Conservation (phyloP, 2,888 invertebrate species). For the Rhagonycha fulva region DNA sequence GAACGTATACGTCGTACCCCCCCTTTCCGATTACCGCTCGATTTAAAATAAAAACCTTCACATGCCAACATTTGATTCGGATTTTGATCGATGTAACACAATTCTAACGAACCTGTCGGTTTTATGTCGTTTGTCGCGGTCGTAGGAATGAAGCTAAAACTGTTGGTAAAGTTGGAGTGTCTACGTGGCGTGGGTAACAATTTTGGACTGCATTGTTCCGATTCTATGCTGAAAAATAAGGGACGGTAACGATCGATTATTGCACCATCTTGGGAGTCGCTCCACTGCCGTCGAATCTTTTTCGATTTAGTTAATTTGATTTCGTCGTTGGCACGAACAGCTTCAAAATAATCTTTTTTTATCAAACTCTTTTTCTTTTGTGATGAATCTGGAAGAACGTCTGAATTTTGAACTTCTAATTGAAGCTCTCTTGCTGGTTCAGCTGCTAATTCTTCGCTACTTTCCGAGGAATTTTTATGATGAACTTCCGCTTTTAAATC, state of each 20-base stretch:
- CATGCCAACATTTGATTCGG: constrained; percentile 49
- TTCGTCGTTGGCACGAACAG: constrained; percentile 57
- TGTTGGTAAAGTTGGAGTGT: constrained; percentile 67
- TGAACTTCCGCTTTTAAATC: constrained; percentile 94
- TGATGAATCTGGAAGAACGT: constrained; percentile 26
- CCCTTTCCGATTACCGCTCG: constrained; percentile 42
- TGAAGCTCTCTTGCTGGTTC: constrained; percentile 56
- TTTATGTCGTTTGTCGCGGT: constrained; percentile 58
- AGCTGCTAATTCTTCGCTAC: constrained; percentile 73
- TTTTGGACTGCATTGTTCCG: constrained; percentile 43
- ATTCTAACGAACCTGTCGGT: constrained; percentile 63
- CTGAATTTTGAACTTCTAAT: constrained; percentile 33
- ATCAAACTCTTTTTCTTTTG: constrained; percentile 11
- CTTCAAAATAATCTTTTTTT: constrained; percentile 35
- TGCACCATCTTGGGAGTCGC: constrained; percentile 59
- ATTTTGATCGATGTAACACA: constrained; percentile 57
- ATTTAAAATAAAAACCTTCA: constrained; percentile 52
- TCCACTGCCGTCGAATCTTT: constrained; percentile 60
- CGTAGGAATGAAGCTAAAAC: constrained; percentile 57
- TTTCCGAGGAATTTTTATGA: constrained; percentile 88
- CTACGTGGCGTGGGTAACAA: constrained; percentile 58
- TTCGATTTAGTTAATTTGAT: constrained; percentile 52
- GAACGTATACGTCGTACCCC: constrained; percentile 72
- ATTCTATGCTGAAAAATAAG: constrained; percentile 50
- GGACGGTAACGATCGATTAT: constrained; percentile 58